Conservation (phyloP, 1,140 invertebrate species). For the Trachymyrmex septentrionalis region DNA sequence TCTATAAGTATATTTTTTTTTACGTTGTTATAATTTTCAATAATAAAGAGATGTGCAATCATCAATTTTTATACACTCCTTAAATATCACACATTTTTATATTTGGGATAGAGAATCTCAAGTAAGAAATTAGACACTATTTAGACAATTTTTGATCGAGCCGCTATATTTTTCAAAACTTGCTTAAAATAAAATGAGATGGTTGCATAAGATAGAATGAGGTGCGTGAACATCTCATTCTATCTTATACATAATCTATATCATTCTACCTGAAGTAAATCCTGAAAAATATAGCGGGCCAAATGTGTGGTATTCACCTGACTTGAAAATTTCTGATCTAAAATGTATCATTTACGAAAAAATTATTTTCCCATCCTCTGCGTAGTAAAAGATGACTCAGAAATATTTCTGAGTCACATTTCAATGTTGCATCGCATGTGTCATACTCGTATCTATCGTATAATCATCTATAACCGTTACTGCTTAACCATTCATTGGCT, state of each 20-base stretch:
- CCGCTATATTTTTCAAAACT: no score
- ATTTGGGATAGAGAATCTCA: background rate
- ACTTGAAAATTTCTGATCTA: background rate
- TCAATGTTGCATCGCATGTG: background rate
- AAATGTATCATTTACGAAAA: background rate
- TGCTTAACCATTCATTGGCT: background rate
- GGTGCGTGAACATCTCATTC: no score
- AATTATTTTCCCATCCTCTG: background rate
- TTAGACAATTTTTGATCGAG: no score
- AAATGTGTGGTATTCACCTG: no score
- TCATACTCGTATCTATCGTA: background rate
- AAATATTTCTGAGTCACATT: slow-evolving; percentile 13
- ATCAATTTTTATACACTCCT: background rate
- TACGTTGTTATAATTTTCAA: background rate
- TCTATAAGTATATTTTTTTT: background rate
- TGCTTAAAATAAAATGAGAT: no score
- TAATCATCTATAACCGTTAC: background rate
- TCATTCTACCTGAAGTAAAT: no score
- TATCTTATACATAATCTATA: no score
- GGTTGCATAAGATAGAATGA: no score
- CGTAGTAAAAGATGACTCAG: slow-evolving; percentile 19
- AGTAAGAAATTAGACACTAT: no score
- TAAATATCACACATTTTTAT: background rate
- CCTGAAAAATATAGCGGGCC: no score
- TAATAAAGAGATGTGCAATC: background rate